These are phyloP conservation scores for Drosophila pandora DNA, from an alignment of 1,140 invertebrate species.

Conservation along the genomic window DNA sequence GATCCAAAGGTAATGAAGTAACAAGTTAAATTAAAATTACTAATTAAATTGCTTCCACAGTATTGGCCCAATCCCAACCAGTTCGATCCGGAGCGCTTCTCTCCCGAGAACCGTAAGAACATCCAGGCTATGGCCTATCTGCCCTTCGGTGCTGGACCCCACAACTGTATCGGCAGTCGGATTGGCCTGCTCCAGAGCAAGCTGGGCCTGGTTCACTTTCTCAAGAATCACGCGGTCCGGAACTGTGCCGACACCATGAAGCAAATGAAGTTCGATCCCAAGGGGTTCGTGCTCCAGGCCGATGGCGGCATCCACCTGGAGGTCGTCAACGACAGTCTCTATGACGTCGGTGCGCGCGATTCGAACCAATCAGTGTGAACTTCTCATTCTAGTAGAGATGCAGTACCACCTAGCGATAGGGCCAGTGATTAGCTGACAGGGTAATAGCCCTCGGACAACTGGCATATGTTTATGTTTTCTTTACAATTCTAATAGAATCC, in stretches of 20 bases:
- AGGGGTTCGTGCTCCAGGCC: conserved; percentile 60
- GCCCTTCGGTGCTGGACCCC: conserved; percentile 91
- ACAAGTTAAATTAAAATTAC: too few species aligned
- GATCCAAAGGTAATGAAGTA: conserved; percentile 66
- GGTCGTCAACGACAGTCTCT: conserved; percentile 66
- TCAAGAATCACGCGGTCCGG: conserved; percentile 68
- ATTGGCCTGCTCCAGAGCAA: conserved; percentile 76
- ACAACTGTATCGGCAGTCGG: conserved; percentile 89
- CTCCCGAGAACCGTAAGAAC: conserved; percentile 83
- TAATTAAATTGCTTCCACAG: conserved; percentile 83
- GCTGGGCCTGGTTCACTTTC: conserved; percentile 68
- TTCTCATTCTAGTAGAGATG: not conserved
- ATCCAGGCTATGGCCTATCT: conserved; percentile 86
- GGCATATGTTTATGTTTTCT: not conserved
- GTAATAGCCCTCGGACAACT: conserved; percentile 14
- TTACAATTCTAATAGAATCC: conserved; percentile 12
- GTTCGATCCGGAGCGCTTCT: conserved; percentile 88
- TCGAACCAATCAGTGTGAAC: not conserved
- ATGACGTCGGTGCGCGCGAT: conserved; percentile 22
- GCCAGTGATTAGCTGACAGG: not conserved
- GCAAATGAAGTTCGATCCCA: conserved; percentile 62
- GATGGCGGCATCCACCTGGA: conserved; percentile 54
- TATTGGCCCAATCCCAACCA: conserved; percentile 88
- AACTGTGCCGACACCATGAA: conserved; percentile 45
- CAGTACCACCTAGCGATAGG: not conserved